A percentile compares a stretch with the other conserved stretches of the same genome.
Conservation (phyloP, 2,888 invertebrate genomes). For the Coelopa pilipes region DNA sequence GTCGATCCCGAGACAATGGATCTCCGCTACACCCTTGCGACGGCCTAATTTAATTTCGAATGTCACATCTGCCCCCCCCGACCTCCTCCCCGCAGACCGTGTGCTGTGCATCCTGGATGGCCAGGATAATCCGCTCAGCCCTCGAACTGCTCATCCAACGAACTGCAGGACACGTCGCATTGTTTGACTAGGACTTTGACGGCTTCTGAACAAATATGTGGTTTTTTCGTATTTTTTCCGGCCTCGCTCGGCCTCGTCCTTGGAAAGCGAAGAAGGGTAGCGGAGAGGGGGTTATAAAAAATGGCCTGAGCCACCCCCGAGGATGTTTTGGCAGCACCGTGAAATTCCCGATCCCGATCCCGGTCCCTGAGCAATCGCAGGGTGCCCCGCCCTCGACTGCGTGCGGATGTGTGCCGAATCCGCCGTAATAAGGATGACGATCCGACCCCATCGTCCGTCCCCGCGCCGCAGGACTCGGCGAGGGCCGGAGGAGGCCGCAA, state of each 20-base stretch:
- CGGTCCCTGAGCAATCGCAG: not conserved
- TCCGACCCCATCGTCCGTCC: too few relatives aligned
- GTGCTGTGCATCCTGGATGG: too few relatives aligned
- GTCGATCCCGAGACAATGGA: conserved; percentile 60
- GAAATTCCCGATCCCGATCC: conserved; percentile 25
- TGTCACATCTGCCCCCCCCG: conserved; percentile 66
- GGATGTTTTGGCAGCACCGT: conserved; percentile 37
- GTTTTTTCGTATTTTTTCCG: conserved; percentile 25
- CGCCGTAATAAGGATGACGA: conserved; percentile 31
- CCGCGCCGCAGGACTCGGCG: conserved; percentile 3
- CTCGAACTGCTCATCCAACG: too few relatives aligned
- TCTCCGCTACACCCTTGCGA: conserved; percentile 56
- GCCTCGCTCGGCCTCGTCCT: too few relatives aligned
- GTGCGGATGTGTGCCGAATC: conserved; percentile 27
- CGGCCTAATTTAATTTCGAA: conserved; percentile 67
- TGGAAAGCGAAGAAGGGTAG: not conserved
- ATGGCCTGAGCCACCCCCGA: conserved; percentile 32
- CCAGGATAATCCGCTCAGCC: too few relatives aligned
- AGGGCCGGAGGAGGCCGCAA: conserved; percentile 12
- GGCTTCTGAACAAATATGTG: conserved; percentile 30
- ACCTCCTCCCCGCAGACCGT: not conserved
- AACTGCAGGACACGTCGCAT: conserved; percentile 25
- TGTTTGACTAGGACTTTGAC: conserved; percentile 37
- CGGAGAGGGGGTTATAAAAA: not conserved
- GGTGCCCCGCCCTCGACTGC: not conserved